Conservation (phyloP, 2,888 invertebrate genomes). For the Orthosia incerta region DNA sequence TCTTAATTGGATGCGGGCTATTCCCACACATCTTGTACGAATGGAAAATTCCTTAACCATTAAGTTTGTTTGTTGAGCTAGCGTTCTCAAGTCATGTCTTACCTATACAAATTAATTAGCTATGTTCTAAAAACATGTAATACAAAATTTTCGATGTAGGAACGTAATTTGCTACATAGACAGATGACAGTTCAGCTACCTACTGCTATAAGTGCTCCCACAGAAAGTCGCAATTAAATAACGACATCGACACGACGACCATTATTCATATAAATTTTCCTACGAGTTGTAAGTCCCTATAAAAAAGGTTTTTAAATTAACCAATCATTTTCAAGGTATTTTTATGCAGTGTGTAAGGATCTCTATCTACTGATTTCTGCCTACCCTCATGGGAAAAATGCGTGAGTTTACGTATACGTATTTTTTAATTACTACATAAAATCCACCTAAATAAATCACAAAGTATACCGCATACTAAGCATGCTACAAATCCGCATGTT, state of each 20-base stretch:
- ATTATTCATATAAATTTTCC: too few species aligned
- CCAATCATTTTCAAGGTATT: too few species aligned
- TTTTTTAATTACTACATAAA: not conserved
- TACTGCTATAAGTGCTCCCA: not conserved
- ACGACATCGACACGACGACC: too few species aligned
- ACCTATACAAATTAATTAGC: not conserved
- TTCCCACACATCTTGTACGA: not conserved
- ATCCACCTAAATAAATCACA: constrained; percentile 15
- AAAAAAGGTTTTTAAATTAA: too few species aligned
- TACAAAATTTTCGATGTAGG: not conserved
- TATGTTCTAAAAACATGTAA: too few species aligned
- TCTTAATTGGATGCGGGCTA: not conserved
- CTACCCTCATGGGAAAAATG: too few species aligned
- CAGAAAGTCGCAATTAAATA: too few species aligned
- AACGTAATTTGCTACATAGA: not conserved
- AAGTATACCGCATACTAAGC: constrained; percentile 44
- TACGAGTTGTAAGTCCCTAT: too few species aligned
- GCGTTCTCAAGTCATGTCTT: not conserved
- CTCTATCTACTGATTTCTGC: too few species aligned
- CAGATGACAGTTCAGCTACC: not conserved
- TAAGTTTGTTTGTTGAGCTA: not conserved
- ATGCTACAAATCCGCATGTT: constrained; percentile 49
- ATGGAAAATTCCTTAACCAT: constrained; percentile 6
- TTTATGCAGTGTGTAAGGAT: too few species aligned
- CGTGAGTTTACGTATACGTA: too few species aligned